These are phyloP conservation scores for Melanerpes formicivorus DNA, from an alignment of 2,113 vertebrate species.

Conservation along the genomic window DNA sequence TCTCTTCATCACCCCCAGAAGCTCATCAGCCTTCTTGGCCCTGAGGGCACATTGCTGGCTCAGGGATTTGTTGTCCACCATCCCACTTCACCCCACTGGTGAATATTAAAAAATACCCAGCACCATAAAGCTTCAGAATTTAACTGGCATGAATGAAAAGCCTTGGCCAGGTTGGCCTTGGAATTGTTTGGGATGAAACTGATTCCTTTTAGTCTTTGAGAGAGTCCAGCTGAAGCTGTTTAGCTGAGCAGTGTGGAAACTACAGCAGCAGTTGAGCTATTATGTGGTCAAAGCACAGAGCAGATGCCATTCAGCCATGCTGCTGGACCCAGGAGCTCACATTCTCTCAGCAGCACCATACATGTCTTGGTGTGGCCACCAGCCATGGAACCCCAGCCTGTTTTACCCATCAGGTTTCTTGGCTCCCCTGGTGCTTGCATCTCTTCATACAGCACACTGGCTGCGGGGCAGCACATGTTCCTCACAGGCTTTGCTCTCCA, in stretches of 20 bases:
- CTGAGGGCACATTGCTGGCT: no score
- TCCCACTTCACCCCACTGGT: rapidly evolving
- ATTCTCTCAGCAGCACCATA: constrained; percentile 9
- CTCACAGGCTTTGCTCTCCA: neutral
- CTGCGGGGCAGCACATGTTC: neutral
- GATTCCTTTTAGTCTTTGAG: constrained; percentile 35
- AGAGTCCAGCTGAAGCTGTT: constrained; percentile 52
- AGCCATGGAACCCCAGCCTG: constrained; percentile 34
- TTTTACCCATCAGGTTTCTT: constrained; percentile 21
- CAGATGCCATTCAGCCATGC: neutral
- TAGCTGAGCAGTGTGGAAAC: constrained; percentile 69
- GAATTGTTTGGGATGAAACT: constrained; percentile 53
- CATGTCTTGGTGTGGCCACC: constrained; percentile 37
- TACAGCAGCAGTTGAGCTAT: constrained; percentile 45
- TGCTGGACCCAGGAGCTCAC: constrained; percentile 39
- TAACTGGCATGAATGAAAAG: constrained; percentile 21
- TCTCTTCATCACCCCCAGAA: no score
- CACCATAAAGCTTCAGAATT: neutral
- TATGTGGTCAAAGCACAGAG: constrained; percentile 58
- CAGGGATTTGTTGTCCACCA: no score
- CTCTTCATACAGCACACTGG: neutral
- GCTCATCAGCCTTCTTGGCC: no score
- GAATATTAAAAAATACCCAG: neutral
- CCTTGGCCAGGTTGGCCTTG: constrained; percentile 54
- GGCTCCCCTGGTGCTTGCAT: neutral